Percentiles rank a stretch among this genome's conserved stretches.
Evolutionary conservation across 2,797 vertebrate species (phyloP).

Genomic region (Cyprinella venusta): DNA sequence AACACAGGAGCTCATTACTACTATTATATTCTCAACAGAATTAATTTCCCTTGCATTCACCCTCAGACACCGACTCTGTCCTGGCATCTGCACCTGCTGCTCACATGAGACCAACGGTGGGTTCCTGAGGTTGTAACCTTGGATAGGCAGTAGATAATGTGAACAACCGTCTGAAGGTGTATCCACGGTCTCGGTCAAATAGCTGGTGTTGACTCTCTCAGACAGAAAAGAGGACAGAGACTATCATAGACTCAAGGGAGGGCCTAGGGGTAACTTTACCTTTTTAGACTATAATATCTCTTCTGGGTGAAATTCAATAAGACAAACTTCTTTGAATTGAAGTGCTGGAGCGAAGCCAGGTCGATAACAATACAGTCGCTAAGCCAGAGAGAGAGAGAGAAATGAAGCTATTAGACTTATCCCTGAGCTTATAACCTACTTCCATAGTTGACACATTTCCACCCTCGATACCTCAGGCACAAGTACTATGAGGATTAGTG

Average conservation of each 20-base stretch:
- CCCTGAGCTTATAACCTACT: slow-evolving; percentile 68
- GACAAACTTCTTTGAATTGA: slow-evolving; percentile 79
- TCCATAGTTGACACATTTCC: slow-evolving; percentile 69
- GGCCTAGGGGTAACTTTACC: slow-evolving; percentile 80
- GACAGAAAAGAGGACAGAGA: slow-evolving; percentile 64
- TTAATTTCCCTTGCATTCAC: neutral
- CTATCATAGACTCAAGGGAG: slow-evolving; percentile 78
- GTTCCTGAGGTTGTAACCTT: slow-evolving; percentile 46
- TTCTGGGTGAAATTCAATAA: slow-evolving; percentile 84
- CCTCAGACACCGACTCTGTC: slow-evolving; percentile 4
- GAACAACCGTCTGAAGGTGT: slow-evolving; percentile 71
- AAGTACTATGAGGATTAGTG: slow-evolving; percentile 57
- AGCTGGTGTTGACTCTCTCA: slow-evolving; percentile 72
- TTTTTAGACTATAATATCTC: slow-evolving; percentile 86
- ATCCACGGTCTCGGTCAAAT: slow-evolving; percentile 69
- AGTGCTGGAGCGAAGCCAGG: slow-evolving; percentile 77
- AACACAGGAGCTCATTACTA: neutral
- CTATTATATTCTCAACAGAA: neutral
- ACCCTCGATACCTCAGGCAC: slow-evolving; percentile 65
- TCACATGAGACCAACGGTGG: slow-evolving; percentile 59
- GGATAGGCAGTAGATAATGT: slow-evolving; percentile 65
- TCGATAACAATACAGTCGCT: slow-evolving; percentile 70
- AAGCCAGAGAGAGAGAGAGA: slow-evolving; percentile 59
- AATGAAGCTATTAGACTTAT: slow-evolving; percentile 68
- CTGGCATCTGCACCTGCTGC: slow-evolving; percentile 61